Evolutionary conservation across 2,797 vertebrate genomes (phyloP), one percentile per base, ranked within the genome.

Genomic region (Pseudochirops corinnae): DNA sequence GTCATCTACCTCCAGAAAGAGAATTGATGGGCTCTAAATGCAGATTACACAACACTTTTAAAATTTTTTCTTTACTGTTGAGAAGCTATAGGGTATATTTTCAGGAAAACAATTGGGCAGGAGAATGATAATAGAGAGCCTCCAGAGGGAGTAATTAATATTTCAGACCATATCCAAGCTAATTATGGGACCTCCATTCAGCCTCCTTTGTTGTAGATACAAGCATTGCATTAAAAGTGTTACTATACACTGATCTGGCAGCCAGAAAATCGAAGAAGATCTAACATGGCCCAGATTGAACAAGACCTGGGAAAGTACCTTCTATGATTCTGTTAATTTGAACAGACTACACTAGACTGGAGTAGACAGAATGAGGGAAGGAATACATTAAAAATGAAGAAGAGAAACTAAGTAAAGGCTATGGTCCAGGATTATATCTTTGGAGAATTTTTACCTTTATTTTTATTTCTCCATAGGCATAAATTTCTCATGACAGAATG

Each of bases 401-500:
- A n/a, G 67, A 82, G 67, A 82, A 94, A 92, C 52, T 50, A 94
- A 94, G 39, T 33, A 87, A 87, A 87, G 74, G 24, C 7, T 87
- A 11, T 87, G 74, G 39, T 87, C 39, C 39, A 87, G 39, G 39
- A 87, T 11, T 28, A 87, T 87, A 50, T 46, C 7, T 28, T 26
- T 46, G 0, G 39, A 87, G 21, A 87, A 87, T 50, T 26, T 50
- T 21, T 55, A 1, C 12, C 0, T 74, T 50, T 39, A 7, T 31
- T 56, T 53, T 92, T 92, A 90, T 53, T 28, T 94, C 91, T 91
- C 53, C 11, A 55, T 87, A 55, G 21, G 26, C 29, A 94, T 10
- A 52, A 6, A 92, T 91, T 93, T 39, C 52, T 93, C 82, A 29
- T 10, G 4, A 62, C 29, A 31, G 91, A 56, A 53, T 74, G 3